Base-by-base conservation (phyloP, 2,888 invertebrate species). In the Dichetophora obliterata region DNA sequence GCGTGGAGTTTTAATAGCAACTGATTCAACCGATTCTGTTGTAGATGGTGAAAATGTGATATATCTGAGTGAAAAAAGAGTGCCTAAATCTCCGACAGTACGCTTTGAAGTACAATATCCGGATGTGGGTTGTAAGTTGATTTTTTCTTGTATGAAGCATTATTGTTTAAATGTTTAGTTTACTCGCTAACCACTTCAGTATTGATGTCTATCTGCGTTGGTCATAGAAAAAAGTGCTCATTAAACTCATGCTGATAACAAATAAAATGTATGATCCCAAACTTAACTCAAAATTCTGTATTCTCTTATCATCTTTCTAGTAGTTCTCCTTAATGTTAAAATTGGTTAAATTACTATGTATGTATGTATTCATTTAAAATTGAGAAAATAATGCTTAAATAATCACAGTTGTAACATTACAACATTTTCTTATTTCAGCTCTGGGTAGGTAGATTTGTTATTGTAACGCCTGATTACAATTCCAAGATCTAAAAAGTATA, bases 1-100 rank as follows among this genome's bases (percentile, higher is more conserved):
- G 57, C 84, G 84, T 24, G 84, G 84, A 75, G 80, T 82, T 77
- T 79, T 83, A 66, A 80, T 76, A 34, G 37, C 72, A 24, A 27
- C 61, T 48, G 72, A 82, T 78, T 80, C 82, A n/a, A 75, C 77
- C 1, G 69, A 69, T 19, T 9, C 79, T 65, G 14, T 70, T 76
- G 34, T 59, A 4, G 61, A 57, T 14, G 72, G 19, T 16, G 27
- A 22, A 66, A 43, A 22, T 66, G 22, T 48, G 9, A 14, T 9
- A 31, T 63, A 34, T 63, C 5, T 16, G 11, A 11, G 22, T 19
- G 66, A 52, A 14, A 27, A 34, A 27, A 31, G 9, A 54, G 9
- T n/a, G 6, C n/a, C 70, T 16, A 22, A 34, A 54, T 27, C 70
- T 68, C 11, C 66, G 9, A 59, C 57, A 59, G 11, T 59, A 19